Conservation (phyloP, 2,113 vertebrate species). For the Cinclus mexicanus region DNA sequence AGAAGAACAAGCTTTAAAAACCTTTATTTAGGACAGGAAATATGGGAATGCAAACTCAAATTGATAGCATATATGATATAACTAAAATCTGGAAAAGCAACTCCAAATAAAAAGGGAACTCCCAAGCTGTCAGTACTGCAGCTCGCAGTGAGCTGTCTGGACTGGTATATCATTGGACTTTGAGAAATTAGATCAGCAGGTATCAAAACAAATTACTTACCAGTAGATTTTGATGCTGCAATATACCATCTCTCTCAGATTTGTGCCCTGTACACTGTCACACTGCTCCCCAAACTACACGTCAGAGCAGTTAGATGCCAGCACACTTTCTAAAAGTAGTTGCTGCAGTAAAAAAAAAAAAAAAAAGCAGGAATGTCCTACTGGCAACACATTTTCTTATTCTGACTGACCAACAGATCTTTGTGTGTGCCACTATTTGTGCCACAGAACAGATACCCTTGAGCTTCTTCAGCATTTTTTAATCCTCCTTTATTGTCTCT, state of each 20-base stretch:
- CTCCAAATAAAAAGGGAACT: conserved; percentile 27
- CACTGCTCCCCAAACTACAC: background rate
- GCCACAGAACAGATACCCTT: background rate
- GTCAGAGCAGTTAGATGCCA: background rate
- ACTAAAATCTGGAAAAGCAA: conserved; percentile 36
- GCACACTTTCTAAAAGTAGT: background rate
- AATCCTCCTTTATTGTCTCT: background rate
- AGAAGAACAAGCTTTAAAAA: conserved; percentile 51
- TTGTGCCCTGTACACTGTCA: background rate
- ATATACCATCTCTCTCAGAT: background rate
- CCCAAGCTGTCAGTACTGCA: background rate
- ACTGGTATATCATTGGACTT: conserved; percentile 60
- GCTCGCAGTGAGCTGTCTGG: conserved; percentile 17
- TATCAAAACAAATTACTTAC: conserved; percentile 20
- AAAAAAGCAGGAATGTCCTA: background rate
- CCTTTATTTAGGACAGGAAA: conserved; percentile 9
- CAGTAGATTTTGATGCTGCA: background rate
- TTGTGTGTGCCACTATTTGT: fast-evolving
- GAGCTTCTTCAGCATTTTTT: background rate
- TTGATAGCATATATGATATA: conserved; percentile 15
- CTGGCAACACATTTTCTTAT: background rate
- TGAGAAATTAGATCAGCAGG: conserved; percentile 65
- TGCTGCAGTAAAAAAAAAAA: background rate
- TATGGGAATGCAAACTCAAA: conserved; percentile 58
- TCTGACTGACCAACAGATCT: background rate